Evolutionary conservation across 2,113 vertebrate genomes (phyloP).

Genomic region (Tympanuchus pallidicinctus): DNA sequence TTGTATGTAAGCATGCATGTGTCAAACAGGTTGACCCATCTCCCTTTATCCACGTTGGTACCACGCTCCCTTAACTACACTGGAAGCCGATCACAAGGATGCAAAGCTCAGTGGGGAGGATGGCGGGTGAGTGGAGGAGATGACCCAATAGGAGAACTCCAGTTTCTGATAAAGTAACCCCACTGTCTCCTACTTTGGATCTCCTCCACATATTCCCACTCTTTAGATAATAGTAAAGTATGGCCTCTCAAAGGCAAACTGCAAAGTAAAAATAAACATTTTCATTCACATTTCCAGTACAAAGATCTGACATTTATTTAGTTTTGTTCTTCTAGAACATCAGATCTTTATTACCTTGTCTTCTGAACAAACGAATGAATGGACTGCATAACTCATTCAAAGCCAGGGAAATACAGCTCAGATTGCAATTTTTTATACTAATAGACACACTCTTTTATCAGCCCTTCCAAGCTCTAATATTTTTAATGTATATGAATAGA

Average conservation of each 20-base stretch:
- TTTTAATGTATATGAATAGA: not conserved
- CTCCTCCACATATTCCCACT: constrained; percentile 72
- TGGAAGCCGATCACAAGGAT: constrained; percentile 72
- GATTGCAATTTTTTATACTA: not conserved
- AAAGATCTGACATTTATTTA: not conserved
- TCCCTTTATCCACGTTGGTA: constrained; percentile 72
- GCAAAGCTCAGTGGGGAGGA: constrained; percentile 70
- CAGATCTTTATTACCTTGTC: not conserved
- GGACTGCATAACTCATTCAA: not conserved
- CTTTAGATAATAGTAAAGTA: constrained; percentile 70
- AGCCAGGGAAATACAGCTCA: constrained; percentile 1
- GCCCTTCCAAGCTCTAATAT: not conserved
- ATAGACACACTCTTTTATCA: not conserved
- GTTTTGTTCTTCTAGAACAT: not conserved
- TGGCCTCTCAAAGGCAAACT: constrained; percentile 69
- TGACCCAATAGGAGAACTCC: constrained; percentile 72
- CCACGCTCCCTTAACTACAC: constrained; percentile 71
- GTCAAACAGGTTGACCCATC: constrained; percentile 77
- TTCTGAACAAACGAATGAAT: constrained; percentile 8
- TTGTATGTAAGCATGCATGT: constrained; percentile 76
- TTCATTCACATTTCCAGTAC: not conserved
- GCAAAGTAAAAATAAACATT: constrained; percentile 57
- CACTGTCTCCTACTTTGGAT: constrained; percentile 71
- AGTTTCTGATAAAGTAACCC: constrained; percentile 67
- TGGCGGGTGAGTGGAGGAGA: constrained; percentile 69